Conservation (phyloP, 1,140 invertebrate species). For the Lerema accius region DNA sequence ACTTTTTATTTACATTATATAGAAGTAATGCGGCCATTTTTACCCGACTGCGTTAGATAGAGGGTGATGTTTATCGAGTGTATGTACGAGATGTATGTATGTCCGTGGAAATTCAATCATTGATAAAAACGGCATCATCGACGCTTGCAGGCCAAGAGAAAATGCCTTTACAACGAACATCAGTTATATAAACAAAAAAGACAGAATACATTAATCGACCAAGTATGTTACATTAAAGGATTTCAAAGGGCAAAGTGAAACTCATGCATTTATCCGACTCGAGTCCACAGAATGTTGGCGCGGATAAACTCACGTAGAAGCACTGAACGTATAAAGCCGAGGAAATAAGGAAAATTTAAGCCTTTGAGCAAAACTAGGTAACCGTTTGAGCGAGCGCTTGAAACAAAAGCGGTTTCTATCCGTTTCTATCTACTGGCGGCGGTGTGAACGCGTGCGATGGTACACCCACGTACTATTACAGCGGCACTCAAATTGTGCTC, state of each 20-base stretch:
- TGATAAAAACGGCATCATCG: no score
- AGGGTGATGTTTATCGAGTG: no score
- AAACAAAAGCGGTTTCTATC: constrained; percentile 19
- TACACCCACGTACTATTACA: background rate
- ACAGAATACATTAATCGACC: no score
- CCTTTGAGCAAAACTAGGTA: constrained; percentile 30
- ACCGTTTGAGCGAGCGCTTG: constrained; percentile 15
- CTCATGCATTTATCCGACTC: background rate
- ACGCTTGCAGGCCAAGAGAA: no score
- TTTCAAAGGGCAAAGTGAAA: background rate
- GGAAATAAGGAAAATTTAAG: constrained; percentile 24
- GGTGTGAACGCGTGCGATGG: background rate
- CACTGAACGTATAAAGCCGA: constrained; percentile 19
- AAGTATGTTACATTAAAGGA: no score
- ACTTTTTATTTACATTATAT: no score
- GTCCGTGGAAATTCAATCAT: no score
- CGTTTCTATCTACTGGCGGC: background rate
- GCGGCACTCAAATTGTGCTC: background rate
- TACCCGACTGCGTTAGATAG: no score
- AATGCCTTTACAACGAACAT: no score
- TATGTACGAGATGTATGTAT: no score
- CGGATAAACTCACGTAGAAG: constrained; percentile 2
- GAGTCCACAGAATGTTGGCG: background rate
- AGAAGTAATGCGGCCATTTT: no score
- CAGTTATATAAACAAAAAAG: no score